Evolutionary conservation across 2,888 invertebrate genomes (phyloP).

Genomic region (Liposcelis brunnea): DNA sequence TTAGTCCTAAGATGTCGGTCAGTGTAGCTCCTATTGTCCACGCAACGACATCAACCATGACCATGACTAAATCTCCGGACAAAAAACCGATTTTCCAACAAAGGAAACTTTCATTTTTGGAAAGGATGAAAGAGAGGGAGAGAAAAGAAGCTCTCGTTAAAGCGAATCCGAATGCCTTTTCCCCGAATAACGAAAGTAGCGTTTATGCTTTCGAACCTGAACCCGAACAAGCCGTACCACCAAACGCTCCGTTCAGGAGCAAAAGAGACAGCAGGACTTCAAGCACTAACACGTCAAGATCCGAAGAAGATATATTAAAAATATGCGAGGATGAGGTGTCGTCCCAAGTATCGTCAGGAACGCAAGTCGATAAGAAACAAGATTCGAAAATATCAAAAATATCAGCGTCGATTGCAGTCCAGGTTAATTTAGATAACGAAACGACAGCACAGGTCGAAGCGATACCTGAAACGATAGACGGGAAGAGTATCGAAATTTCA

Average conservation of each 20-base stretch:
- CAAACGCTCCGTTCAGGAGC: slow-evolving; percentile 37
- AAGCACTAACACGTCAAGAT: slow-evolving; percentile 27
- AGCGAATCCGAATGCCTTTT: slow-evolving; percentile 40
- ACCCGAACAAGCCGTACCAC: slow-evolving; percentile 32
- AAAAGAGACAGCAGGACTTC: slow-evolving; percentile 20
- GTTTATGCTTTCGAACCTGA: slow-evolving; percentile 56
- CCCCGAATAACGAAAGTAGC: slow-evolving; percentile 49
- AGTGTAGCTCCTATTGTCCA: background rate
- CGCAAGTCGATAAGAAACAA: slow-evolving; percentile 13
- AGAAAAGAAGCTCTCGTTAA: slow-evolving; percentile 24
- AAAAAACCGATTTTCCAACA: slow-evolving; percentile 27
- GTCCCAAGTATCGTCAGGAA: background rate
- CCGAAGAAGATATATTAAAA: slow-evolving; percentile 25
- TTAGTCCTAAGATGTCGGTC: background rate
- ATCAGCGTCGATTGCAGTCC: slow-evolving; percentile 33
- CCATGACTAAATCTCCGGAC: slow-evolving; percentile 14
- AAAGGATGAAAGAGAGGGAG: slow-evolving; percentile 29
- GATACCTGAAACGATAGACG: slow-evolving; percentile 17
- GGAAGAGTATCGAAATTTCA: slow-evolving; percentile 27
- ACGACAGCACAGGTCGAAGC: slow-evolving; percentile 13
- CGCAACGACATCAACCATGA: background rate
- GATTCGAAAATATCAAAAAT: slow-evolving; percentile 11
- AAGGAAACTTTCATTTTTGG: slow-evolving; percentile 36
- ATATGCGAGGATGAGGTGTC: slow-evolving; percentile 2
- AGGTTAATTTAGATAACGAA: slow-evolving; percentile 31